Conservation (phyloP, 2,888 invertebrate species). For the Anaspis maculata region DNA sequence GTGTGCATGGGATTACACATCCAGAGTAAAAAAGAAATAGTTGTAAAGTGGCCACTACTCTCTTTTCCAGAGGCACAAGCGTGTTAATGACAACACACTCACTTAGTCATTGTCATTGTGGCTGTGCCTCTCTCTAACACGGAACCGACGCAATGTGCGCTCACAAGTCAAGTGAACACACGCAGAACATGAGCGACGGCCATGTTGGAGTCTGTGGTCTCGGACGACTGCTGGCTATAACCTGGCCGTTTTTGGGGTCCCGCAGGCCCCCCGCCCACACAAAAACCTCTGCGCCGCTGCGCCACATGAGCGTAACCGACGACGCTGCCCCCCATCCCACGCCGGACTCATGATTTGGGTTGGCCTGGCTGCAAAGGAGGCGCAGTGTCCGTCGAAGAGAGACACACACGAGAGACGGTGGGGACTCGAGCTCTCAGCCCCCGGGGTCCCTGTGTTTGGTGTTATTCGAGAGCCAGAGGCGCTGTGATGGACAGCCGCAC, state of each 20-base stretch:
- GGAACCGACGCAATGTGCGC: slow-evolving; percentile 20
- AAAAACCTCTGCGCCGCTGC: too few relatives aligned
- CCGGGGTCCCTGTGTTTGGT: too few relatives aligned
- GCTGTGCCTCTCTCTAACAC: slow-evolving; percentile 38
- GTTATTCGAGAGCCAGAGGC: too few relatives aligned
- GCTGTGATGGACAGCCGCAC: too few relatives aligned
- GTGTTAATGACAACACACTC: slow-evolving; percentile 35
- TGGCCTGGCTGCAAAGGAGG: slow-evolving; percentile 25
- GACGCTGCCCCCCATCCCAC: too few relatives aligned
- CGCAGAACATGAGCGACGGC: slow-evolving; percentile 17
- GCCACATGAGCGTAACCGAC: too few relatives aligned
- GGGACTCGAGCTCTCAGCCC: too few relatives aligned
- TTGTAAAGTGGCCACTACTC: slow-evolving; percentile 39
- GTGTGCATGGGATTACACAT: slow-evolving; percentile 28
- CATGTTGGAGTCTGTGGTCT: slow-evolving; percentile 36
- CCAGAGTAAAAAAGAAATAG: slow-evolving; percentile 15
- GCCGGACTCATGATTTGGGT: slow-evolving; percentile 28
- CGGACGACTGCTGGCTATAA: slow-evolving; percentile 26
- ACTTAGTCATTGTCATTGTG: slow-evolving; percentile 34
- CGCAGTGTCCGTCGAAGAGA: too few relatives aligned
- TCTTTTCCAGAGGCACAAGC: slow-evolving; percentile 45
- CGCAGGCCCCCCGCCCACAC: slow-evolving; percentile 20
- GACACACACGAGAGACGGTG: too few relatives aligned
- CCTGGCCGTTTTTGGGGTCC: slow-evolving; percentile 25
- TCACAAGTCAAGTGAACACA: too few relatives aligned